These are phyloP conservation scores for Remorina albescens DNA, from an alignment of 2,797 vertebrate species.

Conservation along the genomic window DNA sequence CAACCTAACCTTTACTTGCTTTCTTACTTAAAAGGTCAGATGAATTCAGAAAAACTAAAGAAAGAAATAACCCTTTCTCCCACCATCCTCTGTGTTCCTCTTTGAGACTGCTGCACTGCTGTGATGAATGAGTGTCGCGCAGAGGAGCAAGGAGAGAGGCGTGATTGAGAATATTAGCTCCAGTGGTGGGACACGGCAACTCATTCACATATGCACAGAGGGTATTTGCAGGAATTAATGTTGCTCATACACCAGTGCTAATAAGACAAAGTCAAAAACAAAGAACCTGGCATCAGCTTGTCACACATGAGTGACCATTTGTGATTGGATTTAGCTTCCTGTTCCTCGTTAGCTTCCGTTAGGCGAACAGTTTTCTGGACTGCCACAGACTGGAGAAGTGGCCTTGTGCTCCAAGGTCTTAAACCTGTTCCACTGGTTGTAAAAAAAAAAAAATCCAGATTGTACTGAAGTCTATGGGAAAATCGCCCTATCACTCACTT, in stretches of 20 bases:
- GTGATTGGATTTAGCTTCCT: conserved; percentile 8
- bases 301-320: conserved; percentile 4
- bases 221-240: not conserved
- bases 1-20: not conserved
- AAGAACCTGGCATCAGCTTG: not conserved
- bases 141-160: not conserved
- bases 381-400: too few relatives aligned
- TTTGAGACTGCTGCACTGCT: conserved; percentile 33
- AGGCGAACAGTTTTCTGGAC: not conserved
- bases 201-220: not conserved
- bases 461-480: too few relatives aligned
- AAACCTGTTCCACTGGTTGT: too few relatives aligned
- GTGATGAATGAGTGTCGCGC: conserved; percentile 58
- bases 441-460: too few relatives aligned
- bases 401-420: too few relatives aligned
- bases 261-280: not conserved
- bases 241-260: not conserved
- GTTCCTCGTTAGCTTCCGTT: conserved; percentile 5
- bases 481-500: too few relatives aligned
- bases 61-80: not conserved
- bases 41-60: not conserved
- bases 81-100: not conserved
- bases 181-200: not conserved
- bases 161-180: not conserved
- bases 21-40: not conserved